A percentile compares a stretch with the other conserved stretches of the same genome.
Conservation (phyloP, 2,888 invertebrate genomes). For the Perizoma flavofasciatum region DNA sequence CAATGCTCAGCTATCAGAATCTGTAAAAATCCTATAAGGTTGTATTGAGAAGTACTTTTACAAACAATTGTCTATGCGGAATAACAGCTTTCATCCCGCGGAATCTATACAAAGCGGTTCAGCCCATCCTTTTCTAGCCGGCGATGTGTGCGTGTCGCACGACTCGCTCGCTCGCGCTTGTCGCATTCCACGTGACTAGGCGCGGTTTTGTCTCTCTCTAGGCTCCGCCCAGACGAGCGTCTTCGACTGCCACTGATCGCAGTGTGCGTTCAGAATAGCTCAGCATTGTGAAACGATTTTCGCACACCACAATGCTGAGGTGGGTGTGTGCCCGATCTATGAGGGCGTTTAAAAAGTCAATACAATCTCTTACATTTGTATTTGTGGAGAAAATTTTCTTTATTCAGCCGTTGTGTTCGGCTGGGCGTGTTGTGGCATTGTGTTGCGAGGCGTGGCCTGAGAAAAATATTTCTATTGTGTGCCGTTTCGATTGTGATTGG, state of each 20-base stretch:
- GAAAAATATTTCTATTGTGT: conserved; percentile 76
- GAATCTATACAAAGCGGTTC: conserved; percentile 80
- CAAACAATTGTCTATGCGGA: conserved; percentile 80
- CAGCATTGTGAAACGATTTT: conserved; percentile 73
- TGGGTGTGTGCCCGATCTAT: conserved; percentile 77
- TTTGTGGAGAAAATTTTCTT: conserved; percentile 81
- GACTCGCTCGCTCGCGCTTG: conserved; percentile 62
- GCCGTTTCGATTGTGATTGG: conserved; percentile 69
- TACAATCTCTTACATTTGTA: conserved; percentile 77
- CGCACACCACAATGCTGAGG: conserved; percentile 79
- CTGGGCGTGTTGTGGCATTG: conserved; percentile 77
- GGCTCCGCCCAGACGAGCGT: conserved; percentile 76
- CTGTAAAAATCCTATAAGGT: conserved; percentile 44
- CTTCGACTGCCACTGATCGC: conserved; percentile 58
- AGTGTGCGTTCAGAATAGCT: conserved; percentile 73
- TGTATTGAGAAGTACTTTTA: conserved; percentile 59
- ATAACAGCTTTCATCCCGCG: conserved; percentile 74
- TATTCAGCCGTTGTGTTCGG: conserved; percentile 63
- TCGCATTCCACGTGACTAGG: conserved; percentile 60
- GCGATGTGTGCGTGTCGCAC: conserved; percentile 71
- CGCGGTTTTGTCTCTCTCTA: conserved; percentile 72
- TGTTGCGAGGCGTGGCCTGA: conserved; percentile 74
- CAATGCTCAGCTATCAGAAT: conserved; percentile 20
- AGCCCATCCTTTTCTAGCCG: conserved; percentile 79
- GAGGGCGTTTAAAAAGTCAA: conserved; percentile 84